phyloP scores from a whole-genome alignment of 2,888 invertebrate species.

The Drosophila prostipennis region DNA sequence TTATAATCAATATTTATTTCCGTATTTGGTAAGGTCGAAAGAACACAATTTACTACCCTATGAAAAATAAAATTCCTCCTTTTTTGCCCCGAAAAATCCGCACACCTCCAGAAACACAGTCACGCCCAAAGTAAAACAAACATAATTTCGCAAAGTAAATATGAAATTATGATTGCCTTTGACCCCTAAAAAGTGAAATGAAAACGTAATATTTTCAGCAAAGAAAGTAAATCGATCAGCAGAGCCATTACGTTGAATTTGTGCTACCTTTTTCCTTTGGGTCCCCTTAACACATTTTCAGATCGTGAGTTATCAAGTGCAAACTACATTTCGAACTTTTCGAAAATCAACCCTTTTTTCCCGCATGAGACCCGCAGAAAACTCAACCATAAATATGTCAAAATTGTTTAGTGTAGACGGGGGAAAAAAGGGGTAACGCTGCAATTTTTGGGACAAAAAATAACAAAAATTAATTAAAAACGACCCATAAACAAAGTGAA shows the following conservation, averaged over 20 bases:
- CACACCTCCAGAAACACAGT: conserved; percentile 4
- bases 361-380: conserved; percentile 38
- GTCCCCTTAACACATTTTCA: conserved; percentile 31
- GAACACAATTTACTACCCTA: no score
- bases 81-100: conserved; percentile 4
- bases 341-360: conserved; percentile 46
- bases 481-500: conserved; percentile 62
- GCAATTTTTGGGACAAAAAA: conserved; percentile 27
- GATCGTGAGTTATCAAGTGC: conserved; percentile 33
- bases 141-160: conserved; percentile 73
- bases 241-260: conserved; percentile 39
- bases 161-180: conserved; percentile 73
- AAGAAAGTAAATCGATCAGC: conserved; percentile 66
- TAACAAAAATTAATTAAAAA: conserved; percentile 70
- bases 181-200: conserved; percentile 8
- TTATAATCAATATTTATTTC: neutral
- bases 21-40: no score
- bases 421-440: conserved; percentile 46
- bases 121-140: conserved; percentile 62
- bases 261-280: conserved; percentile 12
- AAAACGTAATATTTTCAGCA: conserved; percentile 43
- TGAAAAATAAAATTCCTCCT: neutral
- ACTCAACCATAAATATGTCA: conserved; percentile 57
- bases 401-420: conserved; percentile 46
- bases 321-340: conserved; percentile 4